These are phyloP conservation scores for Campylorhamphus procurvoides DNA, from an alignment of 2,113 vertebrate genomes.

Conservation along the genomic window DNA sequence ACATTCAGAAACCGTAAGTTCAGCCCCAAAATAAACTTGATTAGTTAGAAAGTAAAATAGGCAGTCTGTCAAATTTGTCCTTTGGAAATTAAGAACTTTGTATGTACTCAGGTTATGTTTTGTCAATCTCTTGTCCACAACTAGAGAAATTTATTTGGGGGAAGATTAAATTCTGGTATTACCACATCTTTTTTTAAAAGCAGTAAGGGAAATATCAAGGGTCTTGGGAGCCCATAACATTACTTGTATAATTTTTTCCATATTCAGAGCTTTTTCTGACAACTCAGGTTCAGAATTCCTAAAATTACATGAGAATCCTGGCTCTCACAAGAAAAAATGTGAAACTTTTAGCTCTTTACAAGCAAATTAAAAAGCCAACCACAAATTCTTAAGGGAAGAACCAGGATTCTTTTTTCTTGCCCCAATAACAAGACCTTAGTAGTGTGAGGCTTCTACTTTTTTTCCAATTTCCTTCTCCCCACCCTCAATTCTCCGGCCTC, in stretches of 20 bases:
- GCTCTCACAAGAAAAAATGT: neutral
- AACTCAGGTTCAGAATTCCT: neutral
- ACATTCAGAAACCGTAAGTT: neutral
- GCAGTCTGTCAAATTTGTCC: neutral
- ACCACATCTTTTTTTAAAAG: neutral
- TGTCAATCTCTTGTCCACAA: neutral
- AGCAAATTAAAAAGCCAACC: neutral
- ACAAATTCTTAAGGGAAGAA: neutral
- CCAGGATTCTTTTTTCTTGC: neutral
- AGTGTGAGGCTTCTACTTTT: neutral
- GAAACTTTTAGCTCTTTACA: neutral
- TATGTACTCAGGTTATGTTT: neutral
- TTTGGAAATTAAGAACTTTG: neutral
- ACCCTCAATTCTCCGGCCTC: neutral
- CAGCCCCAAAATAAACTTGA: neutral
- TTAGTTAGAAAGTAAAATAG: neutral
- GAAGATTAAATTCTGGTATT: neutral
- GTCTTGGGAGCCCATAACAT: neutral
- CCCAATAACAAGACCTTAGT: neutral
- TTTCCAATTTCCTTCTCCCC: neutral
- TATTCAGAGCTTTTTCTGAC: neutral
- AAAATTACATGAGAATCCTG: neutral
- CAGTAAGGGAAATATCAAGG: neutral
- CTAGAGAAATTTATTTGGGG: neutral
- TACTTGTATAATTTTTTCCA: neutral